Conservation (phyloP, 1,140 invertebrate species). For the Pseudomyrmex flavicornis region DNA sequence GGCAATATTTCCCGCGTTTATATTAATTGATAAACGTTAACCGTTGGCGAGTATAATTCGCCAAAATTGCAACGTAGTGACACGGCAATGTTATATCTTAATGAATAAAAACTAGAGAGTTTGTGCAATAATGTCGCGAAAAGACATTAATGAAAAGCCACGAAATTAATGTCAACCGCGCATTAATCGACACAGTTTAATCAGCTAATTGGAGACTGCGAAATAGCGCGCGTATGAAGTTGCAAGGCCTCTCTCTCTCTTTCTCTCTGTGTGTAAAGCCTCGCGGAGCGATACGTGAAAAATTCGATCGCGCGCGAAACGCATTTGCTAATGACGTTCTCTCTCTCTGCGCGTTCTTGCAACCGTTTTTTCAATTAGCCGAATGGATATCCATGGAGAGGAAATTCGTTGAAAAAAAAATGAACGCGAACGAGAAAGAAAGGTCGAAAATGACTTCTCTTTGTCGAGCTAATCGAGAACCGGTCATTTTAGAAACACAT, state of each 20-base stretch:
- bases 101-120: too few relatives aligned
- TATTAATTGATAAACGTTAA: slow-evolving; percentile 38
- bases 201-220: slow-evolving; percentile 67
- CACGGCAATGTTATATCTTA: too few relatives aligned
- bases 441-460: slow-evolving; percentile 10
- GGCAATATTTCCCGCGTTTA: not conserved
- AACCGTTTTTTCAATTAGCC: slow-evolving; percentile 70
- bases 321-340: slow-evolving; percentile 73
- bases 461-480: not conserved
- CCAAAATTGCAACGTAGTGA: slow-evolving; percentile 13
- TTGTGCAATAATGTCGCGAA: slow-evolving; percentile 30
- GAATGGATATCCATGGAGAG: slow-evolving; percentile 52
- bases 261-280: not conserved
- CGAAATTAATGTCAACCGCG: slow-evolving; percentile 32
- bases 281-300: slow-evolving; percentile 65
- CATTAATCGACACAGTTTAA: slow-evolving; percentile 67
- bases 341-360: not conserved
- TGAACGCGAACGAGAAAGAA: not conserved
- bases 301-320: slow-evolving; percentile 68
- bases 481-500: not conserved
- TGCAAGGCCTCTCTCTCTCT: not conserved
- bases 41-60: slow-evolving; percentile 25
- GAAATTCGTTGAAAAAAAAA: slow-evolving; percentile 36
- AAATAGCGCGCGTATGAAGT: slow-evolving; percentile 44
- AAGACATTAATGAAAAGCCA: slow-evolving; percentile 34